Conservation (phyloP, 1,140 invertebrate genomes). For the Brachionus plicatilis region DNA sequence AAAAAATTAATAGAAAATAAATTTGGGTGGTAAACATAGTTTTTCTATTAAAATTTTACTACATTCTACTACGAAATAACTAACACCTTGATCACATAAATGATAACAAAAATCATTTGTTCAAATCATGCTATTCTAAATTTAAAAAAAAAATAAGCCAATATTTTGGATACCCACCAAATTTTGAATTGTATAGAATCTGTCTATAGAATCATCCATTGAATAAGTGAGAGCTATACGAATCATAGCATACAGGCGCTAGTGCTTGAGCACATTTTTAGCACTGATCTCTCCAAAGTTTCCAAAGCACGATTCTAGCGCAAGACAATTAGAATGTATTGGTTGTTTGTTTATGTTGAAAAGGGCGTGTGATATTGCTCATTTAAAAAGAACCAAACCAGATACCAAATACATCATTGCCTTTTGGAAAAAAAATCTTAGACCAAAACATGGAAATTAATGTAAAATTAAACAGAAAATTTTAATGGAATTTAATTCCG, state of each 20-base stretch:
- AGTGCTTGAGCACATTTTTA: neutral
- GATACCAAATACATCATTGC: neutral
- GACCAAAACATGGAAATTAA: neutral
- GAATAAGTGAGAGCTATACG: neutral
- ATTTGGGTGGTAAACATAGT: no score
- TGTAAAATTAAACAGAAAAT: neutral
- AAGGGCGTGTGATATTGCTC: conserved; percentile 6
- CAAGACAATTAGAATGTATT: neutral
- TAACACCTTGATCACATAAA: neutral
- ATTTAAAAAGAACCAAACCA: neutral
- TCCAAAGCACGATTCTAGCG: neutral
- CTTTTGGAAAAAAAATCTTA: neutral
- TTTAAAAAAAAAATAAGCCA: neutral
- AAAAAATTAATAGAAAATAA: no score
- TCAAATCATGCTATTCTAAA: neutral
- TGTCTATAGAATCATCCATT: neutral
- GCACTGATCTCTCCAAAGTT: neutral
- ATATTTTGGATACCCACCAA: conserved; percentile 9
- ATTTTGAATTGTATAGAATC: neutral
- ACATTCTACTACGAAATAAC: neutral
- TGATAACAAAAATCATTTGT: neutral
- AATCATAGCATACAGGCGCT: neutral
- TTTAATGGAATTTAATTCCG: neutral
- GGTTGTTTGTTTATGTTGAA: neutral
- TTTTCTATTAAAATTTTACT: neutral